Evolutionary conservation across 2,113 vertebrate genomes (phyloP), one percentile per base, ranked within the genome.

Genomic region (Dromas ardeola): DNA sequence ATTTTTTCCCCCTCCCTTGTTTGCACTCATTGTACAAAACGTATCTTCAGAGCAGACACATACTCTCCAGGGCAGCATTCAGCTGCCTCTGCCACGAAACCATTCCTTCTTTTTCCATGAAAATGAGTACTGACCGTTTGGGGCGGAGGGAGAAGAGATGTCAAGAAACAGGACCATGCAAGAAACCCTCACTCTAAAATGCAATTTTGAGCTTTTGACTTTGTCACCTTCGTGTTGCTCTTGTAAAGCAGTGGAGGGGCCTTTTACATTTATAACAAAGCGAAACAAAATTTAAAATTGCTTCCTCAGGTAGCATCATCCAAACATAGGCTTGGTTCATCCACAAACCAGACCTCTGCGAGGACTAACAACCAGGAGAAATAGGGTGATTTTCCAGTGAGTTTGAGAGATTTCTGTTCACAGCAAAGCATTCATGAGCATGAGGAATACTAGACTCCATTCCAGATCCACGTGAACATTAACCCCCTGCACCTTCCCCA

Each of bases 91-190:
- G 29, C 86, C 62, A 56, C 32, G 18, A 82, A 87, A 69, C 58
- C 13, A 12, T 49, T 80, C 25, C 38, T 85, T 15, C 29, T 72
- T 43, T 43, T 79, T 34, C 66, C 19, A 3, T 15, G 36, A 43
- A 59, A 90, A 82, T 4, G 12, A 11, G 15, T 12, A 26, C 49
- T 13, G 40, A 45, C 30, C 79, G 13, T 26, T 21, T 50, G 61
- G 47, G n/a, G 55, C 0, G 0, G 3, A 43, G 34, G 8, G 13
- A 81, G 29, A 43, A 81, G 23, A 69, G 15, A 78, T 78, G 15
- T 26, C 61, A 72, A 66, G 23, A 69, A 52, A 42, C 8, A 43
- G 13, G 26, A 34, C 23, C 47, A 10, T 10, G 22, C 38, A 59
- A 70, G 20, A 55, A 79, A 45, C n/a, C 38, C 59, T 63, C 16